phyloP scores from a whole-genome alignment of 2,797 vertebrate species.

The Sparus aurata region DNA sequence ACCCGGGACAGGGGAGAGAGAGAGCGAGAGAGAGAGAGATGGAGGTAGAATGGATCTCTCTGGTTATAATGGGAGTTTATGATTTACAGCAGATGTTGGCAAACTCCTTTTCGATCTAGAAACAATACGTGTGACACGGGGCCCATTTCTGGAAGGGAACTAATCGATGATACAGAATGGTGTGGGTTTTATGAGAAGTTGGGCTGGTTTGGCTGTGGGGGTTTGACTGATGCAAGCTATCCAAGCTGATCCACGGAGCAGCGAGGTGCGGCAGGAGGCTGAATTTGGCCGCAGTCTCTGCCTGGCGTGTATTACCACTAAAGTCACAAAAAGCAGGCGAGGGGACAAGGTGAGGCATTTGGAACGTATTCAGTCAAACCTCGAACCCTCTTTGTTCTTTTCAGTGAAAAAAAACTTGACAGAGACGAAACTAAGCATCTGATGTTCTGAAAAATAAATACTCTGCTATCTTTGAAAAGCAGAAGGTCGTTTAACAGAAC shows the following conservation, averaged over 20 bases:
- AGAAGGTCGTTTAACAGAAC: not conserved
- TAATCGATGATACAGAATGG: conserved; percentile 73
- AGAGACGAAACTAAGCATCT: conserved; percentile 1
- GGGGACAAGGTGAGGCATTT: not conserved
- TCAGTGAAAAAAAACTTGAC: not conserved
- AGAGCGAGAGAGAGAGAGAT: conserved; percentile 23
- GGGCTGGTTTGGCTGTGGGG: conserved; percentile 46
- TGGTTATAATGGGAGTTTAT: conserved; percentile 72
- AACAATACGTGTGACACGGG: conserved; percentile 73
- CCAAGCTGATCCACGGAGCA: conserved; percentile 55
- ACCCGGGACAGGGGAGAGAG: conserved; percentile 51
- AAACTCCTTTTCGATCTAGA: conserved; percentile 73
- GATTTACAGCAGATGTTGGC: conserved; percentile 76
- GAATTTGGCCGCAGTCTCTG: conserved; percentile 14
- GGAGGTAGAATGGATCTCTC: conserved; percentile 51
- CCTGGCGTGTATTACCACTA: conserved; percentile 24
- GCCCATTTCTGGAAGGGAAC: conserved; percentile 70
- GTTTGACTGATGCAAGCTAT: conserved; percentile 71
- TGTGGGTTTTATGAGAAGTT: conserved; percentile 69
- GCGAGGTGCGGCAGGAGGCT: conserved; percentile 24
- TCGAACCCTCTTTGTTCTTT: not conserved
- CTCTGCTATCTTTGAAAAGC: not conserved
- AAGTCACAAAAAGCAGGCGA: conserved; percentile 9
- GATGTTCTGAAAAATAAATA: not conserved
- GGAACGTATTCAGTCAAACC: not conserved